Conservation (phyloP, 2,797 vertebrate genomes). For the Microtus californicus region DNA sequence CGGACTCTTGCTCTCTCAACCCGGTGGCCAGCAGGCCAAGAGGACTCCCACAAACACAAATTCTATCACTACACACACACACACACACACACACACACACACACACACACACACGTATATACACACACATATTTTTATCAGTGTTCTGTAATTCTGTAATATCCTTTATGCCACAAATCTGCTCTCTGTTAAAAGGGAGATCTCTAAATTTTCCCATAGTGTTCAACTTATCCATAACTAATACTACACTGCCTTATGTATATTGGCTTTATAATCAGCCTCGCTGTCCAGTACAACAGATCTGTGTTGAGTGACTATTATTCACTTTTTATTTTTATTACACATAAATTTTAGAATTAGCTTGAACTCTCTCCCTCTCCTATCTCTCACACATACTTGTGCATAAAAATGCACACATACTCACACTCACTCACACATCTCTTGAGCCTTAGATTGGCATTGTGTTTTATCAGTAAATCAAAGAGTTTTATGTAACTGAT, state of each 20-base stretch:
- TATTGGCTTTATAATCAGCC: background rate
- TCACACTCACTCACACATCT: fast-evolving
- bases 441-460: background rate
- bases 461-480: background rate
- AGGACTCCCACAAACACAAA: background rate
- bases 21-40: background rate
- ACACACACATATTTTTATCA: background rate
- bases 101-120: background rate
- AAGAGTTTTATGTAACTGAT: background rate
- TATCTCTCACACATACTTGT: background rate
- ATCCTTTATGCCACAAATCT: background rate
- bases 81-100: too few relatives aligned
- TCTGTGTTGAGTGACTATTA: background rate
- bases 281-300: background rate
- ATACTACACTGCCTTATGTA: background rate
- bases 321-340: background rate
- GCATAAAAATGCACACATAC: background rate
- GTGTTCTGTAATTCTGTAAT: background rate
- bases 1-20: background rate
- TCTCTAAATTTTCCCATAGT: background rate
- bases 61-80: too few relatives aligned
- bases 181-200: background rate
- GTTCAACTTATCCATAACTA: background rate
- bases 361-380: background rate
- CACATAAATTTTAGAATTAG: background rate